Evolutionary conservation across 53 echinoderm and acorn worm species (phyloP), one percentile per base, ranked within the genome.

Genomic region (Astropecten irregularis): DNA sequence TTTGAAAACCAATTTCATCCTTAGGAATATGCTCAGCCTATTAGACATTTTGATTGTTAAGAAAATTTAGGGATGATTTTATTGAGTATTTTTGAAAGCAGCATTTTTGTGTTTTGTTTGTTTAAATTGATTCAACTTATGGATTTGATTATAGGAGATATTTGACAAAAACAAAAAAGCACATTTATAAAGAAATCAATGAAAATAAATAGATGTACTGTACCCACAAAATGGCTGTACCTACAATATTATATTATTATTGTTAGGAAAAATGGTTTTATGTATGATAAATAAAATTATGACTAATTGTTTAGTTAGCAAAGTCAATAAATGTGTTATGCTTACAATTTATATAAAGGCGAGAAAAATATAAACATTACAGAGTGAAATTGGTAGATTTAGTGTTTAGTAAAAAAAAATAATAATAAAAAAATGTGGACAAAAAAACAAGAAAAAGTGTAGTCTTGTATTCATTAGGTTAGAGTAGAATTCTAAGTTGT

Each of bases 11-110:
- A n/a, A n/a, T n/a, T n/a, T 21, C 7, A 15, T 11, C 36, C 6
- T 61, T 21, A 28, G 54, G 46, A 48, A 47, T 79, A 48, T 46
- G 61, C 79, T 79, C 79, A 79, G 79, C 79, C 47, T 21, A 79
- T 60, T 13, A 59, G 8, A 9, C 9, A 3, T 34, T 20, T 0
- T 8, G 40, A 28, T 66, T 34, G 11, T 14, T 66, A 21, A 25
- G 19, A 23, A 28, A 21, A 13, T 1, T 66, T 23, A 13, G 61
- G 9, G 30, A 4, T 26, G 25, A 13, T 31, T 31, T 15, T 0
- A 13, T 0, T 29, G 2, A 19, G 10, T 69, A 46, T 69, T 69
- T 66, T 40, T 2, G 4, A 14, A 3, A 4, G 16, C 3, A 4
- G 10, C 31, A 29, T 9, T 4, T 4, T 9, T 28, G 26, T 69